A percentile compares a stretch with the other conserved stretches of the same genome.
These are phyloP conservation scores for Uloborus diversus DNA, from an alignment of 1,140 invertebrate species.

Conservation along the genomic window DNA sequence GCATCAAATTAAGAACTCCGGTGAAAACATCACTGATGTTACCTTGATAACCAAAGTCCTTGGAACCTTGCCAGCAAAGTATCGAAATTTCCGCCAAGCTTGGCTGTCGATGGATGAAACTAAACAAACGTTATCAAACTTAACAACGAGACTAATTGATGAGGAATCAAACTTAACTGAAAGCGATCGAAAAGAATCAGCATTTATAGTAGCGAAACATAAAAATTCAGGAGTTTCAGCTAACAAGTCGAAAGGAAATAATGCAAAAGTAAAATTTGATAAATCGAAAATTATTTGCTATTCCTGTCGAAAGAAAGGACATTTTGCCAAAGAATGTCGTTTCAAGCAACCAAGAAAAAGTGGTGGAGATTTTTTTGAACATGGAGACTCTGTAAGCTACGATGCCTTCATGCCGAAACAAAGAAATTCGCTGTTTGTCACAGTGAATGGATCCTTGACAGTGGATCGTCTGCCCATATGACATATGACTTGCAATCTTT, in stretches of 20 bases:
- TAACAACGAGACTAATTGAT: background rate
- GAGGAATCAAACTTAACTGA: conserved; percentile 11
- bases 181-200: background rate
- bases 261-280: background rate
- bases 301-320: conserved; percentile 11
- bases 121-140: conserved; percentile 3
- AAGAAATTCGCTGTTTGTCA: no score
- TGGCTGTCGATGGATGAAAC: conserved; percentile 10
- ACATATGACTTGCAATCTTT: background rate
- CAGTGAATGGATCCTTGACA: conserved; percentile 11
- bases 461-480: conserved; percentile 9
- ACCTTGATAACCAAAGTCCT: conserved; percentile 9
- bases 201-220: background rate
- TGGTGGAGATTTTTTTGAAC: background rate
- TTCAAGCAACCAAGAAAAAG: no score
- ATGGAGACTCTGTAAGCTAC: background rate
- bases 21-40: background rate
- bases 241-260: no score
- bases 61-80: background rate
- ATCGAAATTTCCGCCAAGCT: conserved; percentile 19
- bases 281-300: conserved; percentile 5
- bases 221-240: no score
- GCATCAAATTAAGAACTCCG: background rate
- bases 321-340: background rate
- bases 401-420: background rate